Conservation (phyloP, 2,113 vertebrate species). For the Hoplias malabaricus region DNA sequence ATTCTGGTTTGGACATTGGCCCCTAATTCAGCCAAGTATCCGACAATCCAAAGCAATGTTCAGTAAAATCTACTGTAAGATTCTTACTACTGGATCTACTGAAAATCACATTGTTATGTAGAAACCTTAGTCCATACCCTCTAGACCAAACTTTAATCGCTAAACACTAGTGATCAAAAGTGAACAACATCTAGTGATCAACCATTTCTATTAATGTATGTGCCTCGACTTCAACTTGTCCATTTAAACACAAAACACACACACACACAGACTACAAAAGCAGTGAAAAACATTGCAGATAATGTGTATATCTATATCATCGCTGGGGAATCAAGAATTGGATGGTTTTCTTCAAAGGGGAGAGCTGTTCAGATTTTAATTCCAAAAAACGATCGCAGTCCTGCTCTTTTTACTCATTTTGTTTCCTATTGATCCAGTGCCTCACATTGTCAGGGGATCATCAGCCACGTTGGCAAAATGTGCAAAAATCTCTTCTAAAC, state of each 20-base stretch:
- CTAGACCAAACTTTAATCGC: neutral
- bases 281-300: neutral
- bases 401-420: neutral
- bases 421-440: neutral
- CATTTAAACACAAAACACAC: neutral
- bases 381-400: neutral
- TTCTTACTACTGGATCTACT: too few relatives aligned
- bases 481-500: neutral
- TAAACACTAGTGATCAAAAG: too few relatives aligned
- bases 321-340: neutral
- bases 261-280: neutral
- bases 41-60: too few relatives aligned
- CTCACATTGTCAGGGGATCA: neutral
- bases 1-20: too few relatives aligned
- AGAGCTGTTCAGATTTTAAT: neutral
- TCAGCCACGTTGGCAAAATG: neutral
- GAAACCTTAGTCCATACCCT: neutral
- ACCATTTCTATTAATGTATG: neutral
- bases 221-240: neutral
- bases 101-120: neutral
- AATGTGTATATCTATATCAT: neutral
- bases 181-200: neutral
- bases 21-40: too few relatives aligned
- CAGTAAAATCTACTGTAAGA: too few relatives aligned
- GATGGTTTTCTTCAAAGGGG: neutral